Percentiles rank a stretch among this genome's conserved stretches.
Evolutionary conservation across 2,888 invertebrate species (phyloP).

Genomic region (Lasioglossum marginatum): DNA sequence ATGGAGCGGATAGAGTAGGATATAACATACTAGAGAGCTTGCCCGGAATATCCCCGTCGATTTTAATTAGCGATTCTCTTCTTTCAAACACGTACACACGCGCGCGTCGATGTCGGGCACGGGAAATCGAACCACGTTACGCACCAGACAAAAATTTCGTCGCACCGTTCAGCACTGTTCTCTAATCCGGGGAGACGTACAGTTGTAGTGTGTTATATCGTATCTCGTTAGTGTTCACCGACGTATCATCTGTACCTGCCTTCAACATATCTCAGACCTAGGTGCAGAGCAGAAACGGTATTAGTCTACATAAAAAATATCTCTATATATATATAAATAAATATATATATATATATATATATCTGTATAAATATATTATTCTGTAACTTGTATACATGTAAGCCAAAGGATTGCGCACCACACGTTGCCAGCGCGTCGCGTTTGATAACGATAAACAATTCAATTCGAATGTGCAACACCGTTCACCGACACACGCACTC

Average conservation of each 20-base stretch:
- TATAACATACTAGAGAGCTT: constrained; percentile 25
- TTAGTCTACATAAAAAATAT: constrained; percentile 43
- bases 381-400: constrained; percentile 62
- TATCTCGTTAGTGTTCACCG: constrained; percentile 63
- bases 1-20: constrained; percentile 35
- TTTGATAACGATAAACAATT: constrained; percentile 75
- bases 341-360: neutral
- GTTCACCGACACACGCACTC: neutral
- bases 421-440: constrained; percentile 62
- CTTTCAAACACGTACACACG: constrained; percentile 27
- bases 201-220: constrained; percentile 59
- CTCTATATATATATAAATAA: neutral
- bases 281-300: constrained; percentile 64
- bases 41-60: neutral
- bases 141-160: neutral
- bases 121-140: neutral
- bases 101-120: constrained; percentile 29
- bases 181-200: constrained; percentile 8
- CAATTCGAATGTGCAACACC: constrained; percentile 60
- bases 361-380: constrained; percentile 3
- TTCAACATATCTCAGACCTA: constrained; percentile 71
- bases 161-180: neutral
- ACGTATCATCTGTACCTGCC: constrained; percentile 66
- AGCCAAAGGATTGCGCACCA: constrained; percentile 72
- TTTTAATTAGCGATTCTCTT: neutral